These are phyloP conservation scores for Chymomyza procnemis DNA, from an alignment of 2,888 invertebrate species.

Conservation along the genomic window DNA sequence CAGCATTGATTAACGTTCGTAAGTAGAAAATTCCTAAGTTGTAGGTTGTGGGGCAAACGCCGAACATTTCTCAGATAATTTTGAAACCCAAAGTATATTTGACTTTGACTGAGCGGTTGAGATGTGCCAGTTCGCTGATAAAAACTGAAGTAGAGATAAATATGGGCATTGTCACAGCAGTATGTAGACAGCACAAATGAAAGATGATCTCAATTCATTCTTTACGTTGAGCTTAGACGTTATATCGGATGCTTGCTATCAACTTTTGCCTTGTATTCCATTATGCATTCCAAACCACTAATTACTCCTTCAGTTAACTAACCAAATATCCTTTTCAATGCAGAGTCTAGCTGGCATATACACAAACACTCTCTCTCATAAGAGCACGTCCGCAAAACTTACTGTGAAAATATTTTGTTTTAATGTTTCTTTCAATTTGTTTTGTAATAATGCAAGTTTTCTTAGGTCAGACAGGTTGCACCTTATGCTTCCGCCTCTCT, in stretches of 20 bases:
- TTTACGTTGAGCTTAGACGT: too few relatives aligned
- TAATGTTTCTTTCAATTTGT: constrained; percentile 68
- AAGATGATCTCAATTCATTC: too few relatives aligned
- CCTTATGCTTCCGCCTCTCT: constrained; percentile 17
- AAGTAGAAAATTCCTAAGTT: background rate
- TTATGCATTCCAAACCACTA: background rate
- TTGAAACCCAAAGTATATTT: constrained; percentile 52
- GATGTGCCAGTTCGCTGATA: too few relatives aligned
- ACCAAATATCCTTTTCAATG: background rate
- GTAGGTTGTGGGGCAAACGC: background rate
- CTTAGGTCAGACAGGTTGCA: constrained; percentile 15
- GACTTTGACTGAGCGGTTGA: constrained; percentile 9
- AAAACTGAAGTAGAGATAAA: background rate
- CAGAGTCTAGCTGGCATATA: background rate
- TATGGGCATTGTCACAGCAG: background rate
- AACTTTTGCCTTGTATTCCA: background rate
- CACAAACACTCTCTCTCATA: background rate
- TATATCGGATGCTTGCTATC: too few relatives aligned
- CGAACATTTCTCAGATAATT: constrained; percentile 35
- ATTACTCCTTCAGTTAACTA: background rate
- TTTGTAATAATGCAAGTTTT: constrained; percentile 57
- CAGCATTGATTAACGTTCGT: constrained; percentile 55
- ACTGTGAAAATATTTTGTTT: constrained; percentile 39
- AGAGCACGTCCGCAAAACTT: background rate
- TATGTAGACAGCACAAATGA: background rate